Evolutionary conservation across 2,797 vertebrate species (phyloP).

Genomic region (Lindbergichthys nudifrons): DNA sequence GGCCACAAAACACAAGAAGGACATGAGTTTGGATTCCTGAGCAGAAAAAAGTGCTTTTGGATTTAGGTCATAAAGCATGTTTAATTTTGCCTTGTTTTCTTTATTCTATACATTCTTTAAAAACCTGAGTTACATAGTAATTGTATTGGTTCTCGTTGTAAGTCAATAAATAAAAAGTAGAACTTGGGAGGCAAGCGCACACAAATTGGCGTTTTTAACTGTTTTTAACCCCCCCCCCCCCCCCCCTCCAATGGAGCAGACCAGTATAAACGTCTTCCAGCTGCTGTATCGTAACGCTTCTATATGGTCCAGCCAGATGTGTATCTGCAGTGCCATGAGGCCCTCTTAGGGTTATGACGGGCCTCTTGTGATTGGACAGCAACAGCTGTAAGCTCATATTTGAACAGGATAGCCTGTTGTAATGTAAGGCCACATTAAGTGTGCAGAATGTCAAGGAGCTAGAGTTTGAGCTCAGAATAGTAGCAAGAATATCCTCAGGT

Average conservation of each 20-base stretch:
- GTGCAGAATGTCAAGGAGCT: not conserved
- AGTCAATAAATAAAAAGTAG: not conserved
- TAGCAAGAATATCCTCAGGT: constrained; percentile 14
- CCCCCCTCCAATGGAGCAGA: constrained; percentile 19
- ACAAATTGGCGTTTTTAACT: not conserved
- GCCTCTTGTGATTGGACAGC: constrained; percentile 32
- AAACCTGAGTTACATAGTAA: too few species aligned
- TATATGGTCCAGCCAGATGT: constrained; percentile 60
- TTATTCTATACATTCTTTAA: too few species aligned
- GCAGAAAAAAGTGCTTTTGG: too few species aligned
- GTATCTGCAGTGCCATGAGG: constrained; percentile 25
- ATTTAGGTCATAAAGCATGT: too few species aligned
- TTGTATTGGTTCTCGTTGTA: too few species aligned
- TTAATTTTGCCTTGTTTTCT: too few species aligned
- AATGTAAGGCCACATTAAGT: constrained; percentile 6
- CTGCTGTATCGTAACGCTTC: constrained; percentile 45
- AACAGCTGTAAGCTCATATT: constrained; percentile 10
- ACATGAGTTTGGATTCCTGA: not conserved
- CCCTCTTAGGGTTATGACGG: constrained; percentile 27
- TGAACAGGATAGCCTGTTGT: not conserved
- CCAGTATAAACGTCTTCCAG: constrained; percentile 63
- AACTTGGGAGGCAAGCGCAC: constrained; percentile 9
- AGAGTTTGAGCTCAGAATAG: not conserved
- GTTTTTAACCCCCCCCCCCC: too few species aligned
- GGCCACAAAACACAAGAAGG: constrained; percentile 19